A percentile compares a stretch with the other conserved stretches of the same genome.
phyloP scores from a whole-genome alignment of 2,797 vertebrate species.

The Eptatretus atami region DNA sequence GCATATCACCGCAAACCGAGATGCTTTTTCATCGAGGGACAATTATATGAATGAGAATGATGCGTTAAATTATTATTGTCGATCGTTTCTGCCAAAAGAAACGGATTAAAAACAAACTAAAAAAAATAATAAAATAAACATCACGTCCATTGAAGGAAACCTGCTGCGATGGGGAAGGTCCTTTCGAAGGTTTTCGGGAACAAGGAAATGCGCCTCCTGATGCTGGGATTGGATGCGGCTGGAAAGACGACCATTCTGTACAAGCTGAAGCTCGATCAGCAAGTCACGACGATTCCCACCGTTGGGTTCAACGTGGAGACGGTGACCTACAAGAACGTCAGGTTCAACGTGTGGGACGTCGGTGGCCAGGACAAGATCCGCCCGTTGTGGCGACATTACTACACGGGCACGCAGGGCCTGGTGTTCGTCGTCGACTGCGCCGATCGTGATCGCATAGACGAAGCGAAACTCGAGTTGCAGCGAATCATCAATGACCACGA shows the following conservation, averaged over 20 bases:
- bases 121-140: no score
- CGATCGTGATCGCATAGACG: constrained; percentile 10
- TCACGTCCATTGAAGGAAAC: no score
- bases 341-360: constrained; percentile 15
- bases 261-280: constrained; percentile 28
- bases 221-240: constrained; percentile 87
- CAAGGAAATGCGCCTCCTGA: constrained; percentile 97
- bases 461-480: constrained; percentile 11
- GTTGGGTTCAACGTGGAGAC: constrained; percentile 16
- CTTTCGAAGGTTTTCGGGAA: constrained; percentile 14
- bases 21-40: no score
- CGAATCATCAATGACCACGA: constrained; percentile 11
- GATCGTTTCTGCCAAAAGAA: no score
- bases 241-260: constrained; percentile 97
- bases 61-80: no score
- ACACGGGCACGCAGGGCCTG: constrained; percentile 14
- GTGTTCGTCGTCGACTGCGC: constrained; percentile 14
- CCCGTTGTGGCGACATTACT: constrained; percentile 14
- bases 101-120: no score
- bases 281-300: constrained; percentile 14
- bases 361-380: constrained; percentile 15
- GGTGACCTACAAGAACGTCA: constrained; percentile 15
- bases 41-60: no score
- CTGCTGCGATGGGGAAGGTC: constrained; percentile 13
- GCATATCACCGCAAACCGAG: no score